Evolutionary conservation across 2,797 vertebrate genomes (phyloP).

Genomic region (Tenualosa ilisha): DNA sequence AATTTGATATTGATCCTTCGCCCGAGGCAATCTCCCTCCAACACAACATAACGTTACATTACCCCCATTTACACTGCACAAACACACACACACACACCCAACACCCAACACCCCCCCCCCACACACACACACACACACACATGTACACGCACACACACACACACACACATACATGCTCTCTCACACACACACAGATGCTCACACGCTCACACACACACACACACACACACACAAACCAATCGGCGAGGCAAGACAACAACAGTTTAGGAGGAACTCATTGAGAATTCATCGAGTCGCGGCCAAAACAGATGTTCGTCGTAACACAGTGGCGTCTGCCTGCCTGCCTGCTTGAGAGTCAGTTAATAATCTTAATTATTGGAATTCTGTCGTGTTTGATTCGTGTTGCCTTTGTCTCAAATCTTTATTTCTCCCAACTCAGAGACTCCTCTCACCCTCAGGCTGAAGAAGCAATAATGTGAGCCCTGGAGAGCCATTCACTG

Average conservation of each 20-base stretch:
- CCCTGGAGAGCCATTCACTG: constrained; percentile 81
- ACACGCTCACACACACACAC: neutral
- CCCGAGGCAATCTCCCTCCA: constrained; percentile 47
- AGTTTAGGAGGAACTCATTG: constrained; percentile 31
- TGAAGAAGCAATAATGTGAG: constrained; percentile 82
- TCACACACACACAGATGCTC: neutral
- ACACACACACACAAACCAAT: neutral
- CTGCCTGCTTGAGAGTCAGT: constrained; percentile 40
- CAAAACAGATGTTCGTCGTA: constrained; percentile 55
- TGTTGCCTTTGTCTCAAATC: constrained; percentile 37
- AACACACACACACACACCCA: neutral
- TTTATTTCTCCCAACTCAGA: constrained; percentile 14
- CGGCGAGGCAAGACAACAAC: constrained; percentile 21
- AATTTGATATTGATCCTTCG: constrained; percentile 58
- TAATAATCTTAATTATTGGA: constrained; percentile 60
- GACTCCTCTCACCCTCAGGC: constrained; percentile 71
- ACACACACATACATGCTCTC: neutral
- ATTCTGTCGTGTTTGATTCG: constrained; percentile 57
- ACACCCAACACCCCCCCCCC: neutral
- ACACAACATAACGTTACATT: constrained; percentile 34
- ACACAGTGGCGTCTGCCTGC: neutral
- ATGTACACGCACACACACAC: neutral
- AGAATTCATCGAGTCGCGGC: constrained; percentile 40
- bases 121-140: constrained; percentile 12
- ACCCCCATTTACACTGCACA: constrained; percentile 40